Conservation (phyloP, 2,888 invertebrate genomes). For the Megaustenia siamemsis region DNA sequence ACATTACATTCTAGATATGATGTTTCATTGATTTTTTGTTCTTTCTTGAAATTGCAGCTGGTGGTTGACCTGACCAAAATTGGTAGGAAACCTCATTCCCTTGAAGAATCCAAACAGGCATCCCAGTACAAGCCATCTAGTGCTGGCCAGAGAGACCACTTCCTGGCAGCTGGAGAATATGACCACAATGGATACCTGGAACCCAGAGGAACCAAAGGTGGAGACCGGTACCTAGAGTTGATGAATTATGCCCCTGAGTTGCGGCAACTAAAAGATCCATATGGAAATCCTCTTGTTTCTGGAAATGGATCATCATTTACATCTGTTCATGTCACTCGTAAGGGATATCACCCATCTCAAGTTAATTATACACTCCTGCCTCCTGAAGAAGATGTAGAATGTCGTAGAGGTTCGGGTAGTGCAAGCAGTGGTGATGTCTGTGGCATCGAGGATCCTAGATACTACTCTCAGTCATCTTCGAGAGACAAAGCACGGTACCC, state of each 20-base stretch:
- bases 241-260: constrained; percentile 60
- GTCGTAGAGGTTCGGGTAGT: not conserved
- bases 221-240: constrained; percentile 57
- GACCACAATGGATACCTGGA: constrained; percentile 61
- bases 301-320: constrained; percentile 35
- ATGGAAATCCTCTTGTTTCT: constrained; percentile 43
- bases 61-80: constrained; percentile 58
- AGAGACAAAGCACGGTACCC: constrained; percentile 37
- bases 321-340: constrained; percentile 47
- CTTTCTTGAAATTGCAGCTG: constrained; percentile 47
- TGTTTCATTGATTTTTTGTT: not conserved
- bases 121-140: not conserved
- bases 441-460: constrained; percentile 34
- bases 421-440: constrained; percentile 20
- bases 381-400: constrained; percentile 36
- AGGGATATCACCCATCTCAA: constrained; percentile 49
- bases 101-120: constrained; percentile 56
- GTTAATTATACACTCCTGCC: constrained; percentile 41
- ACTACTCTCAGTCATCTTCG: not conserved
- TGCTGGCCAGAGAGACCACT: constrained; percentile 38
- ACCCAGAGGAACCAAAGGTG: constrained; percentile 56
- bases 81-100: constrained; percentile 57
- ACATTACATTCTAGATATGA: no score
- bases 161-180: constrained; percentile 56
- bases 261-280: constrained; percentile 35